These are phyloP conservation scores for Eurosta solidaginis DNA, from an alignment of 1,140 invertebrate species.

Conservation along the genomic window DNA sequence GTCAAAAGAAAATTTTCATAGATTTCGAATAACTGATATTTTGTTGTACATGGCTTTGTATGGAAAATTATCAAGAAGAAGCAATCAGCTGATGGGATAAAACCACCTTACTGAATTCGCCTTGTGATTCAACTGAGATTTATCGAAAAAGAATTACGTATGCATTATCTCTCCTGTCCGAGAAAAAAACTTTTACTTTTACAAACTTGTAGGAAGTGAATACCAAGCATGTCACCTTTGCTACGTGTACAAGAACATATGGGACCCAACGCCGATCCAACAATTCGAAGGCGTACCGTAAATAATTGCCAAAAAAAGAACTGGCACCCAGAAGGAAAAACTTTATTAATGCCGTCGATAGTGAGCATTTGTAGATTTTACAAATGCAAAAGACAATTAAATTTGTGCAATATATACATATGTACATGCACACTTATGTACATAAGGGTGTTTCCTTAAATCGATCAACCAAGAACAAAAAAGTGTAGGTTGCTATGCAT, in stretches of 20 bases:
- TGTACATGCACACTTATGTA: too few species aligned
- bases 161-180: not conserved
- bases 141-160: too few species aligned
- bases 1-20: too few species aligned
- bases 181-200: constrained; percentile 8
- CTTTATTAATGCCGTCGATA: not conserved
- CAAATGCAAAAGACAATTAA: not conserved
- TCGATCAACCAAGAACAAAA: too few species aligned
- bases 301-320: not conserved
- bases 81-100: too few species aligned
- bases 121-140: too few species aligned
- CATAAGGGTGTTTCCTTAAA: too few species aligned
- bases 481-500: too few species aligned
- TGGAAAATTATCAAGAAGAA: too few species aligned
- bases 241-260: constrained; percentile 10
- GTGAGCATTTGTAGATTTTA: not conserved
- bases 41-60: too few species aligned
- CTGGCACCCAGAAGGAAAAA: not conserved
- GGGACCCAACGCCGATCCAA: not conserved
- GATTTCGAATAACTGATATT: too few species aligned
- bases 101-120: too few species aligned
- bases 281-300: not conserved
- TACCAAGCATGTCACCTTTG: constrained; percentile 13
- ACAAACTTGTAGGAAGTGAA: constrained; percentile 8
- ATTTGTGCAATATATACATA: constrained; percentile 8